Percentiles rank a stretch among this genome's conserved stretches.
Conservation (phyloP, 2,888 invertebrate genomes). For the Tetramorium bicarinatum region DNA sequence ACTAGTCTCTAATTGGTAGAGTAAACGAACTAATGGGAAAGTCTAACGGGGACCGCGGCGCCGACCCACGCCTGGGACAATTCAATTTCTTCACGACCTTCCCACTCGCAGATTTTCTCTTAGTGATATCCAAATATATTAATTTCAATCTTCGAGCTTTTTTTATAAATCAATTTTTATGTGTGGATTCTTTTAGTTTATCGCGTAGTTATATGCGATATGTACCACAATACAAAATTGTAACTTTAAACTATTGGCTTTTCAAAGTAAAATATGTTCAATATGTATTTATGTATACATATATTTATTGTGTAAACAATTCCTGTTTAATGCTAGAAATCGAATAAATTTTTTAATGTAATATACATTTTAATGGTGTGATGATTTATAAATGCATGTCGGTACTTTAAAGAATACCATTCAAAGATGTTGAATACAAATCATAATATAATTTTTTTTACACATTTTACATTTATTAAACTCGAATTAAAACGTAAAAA, state of each 20-base stretch:
- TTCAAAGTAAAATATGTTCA: neutral
- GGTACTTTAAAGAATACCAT: neutral
- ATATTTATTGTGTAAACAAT: neutral
- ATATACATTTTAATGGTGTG: neutral
- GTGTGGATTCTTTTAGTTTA: neutral
- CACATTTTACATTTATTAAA: neutral
- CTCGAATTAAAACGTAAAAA: neutral
- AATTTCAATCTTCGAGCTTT: slow-evolving; percentile 64
- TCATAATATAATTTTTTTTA: neutral
- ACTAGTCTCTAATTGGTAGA: slow-evolving; percentile 71
- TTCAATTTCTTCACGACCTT: slow-evolving; percentile 61
- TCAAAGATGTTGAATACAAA: neutral
- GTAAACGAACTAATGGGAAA: slow-evolving; percentile 74
- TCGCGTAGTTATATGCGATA: neutral
- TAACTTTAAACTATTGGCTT: neutral
- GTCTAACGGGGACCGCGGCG: slow-evolving; percentile 68
- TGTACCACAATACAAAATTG: neutral
- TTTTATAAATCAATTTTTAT: slow-evolving; percentile 51
- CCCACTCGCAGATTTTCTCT: slow-evolving; percentile 41
- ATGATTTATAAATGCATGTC: neutral
- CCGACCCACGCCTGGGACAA: slow-evolving; percentile 55
- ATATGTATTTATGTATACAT: neutral
- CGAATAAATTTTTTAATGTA: neutral
- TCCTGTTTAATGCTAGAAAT: neutral
- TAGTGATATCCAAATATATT: slow-evolving; percentile 42